Percentiles rank a stretch among this genome's conserved stretches.
These are phyloP conservation scores for Coreoperca whiteheadi DNA, from an alignment of 2,113 vertebrate genomes.

Conservation along the genomic window DNA sequence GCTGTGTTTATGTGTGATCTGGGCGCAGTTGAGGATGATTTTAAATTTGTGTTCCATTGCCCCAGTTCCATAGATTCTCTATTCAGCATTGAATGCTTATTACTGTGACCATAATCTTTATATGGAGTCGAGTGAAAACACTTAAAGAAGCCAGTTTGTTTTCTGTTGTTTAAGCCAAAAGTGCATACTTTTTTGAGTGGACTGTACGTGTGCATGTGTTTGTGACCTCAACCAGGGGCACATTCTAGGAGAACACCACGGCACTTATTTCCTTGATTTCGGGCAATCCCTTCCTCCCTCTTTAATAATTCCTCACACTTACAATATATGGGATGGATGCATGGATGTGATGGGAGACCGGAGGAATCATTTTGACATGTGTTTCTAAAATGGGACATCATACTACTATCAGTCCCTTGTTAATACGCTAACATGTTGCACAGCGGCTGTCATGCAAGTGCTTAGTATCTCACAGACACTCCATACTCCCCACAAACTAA, in stretches of 20 bases:
- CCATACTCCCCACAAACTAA: neutral
- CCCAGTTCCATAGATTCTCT: no score
- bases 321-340: no score
- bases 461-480: neutral
- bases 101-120: neutral
- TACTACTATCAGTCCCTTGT: neutral
- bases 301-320: neutral
- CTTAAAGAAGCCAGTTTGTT: neutral
- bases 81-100: no score
- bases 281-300: neutral
- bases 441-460: constrained; percentile 11
- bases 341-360: no score
- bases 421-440: constrained; percentile 9
- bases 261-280: neutral
- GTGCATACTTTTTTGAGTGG: neutral
- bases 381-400: constrained; percentile 3
- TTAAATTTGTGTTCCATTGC: no score
- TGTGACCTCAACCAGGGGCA: neutral
- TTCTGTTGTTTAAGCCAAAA: neutral
- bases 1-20: no score
- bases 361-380: neutral
- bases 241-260: neutral
- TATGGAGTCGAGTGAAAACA: neutral
- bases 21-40: no score
- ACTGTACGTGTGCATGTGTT: neutral